phyloP scores from a whole-genome alignment of 1,140 invertebrate species.

The Aphis gossypii region DNA sequence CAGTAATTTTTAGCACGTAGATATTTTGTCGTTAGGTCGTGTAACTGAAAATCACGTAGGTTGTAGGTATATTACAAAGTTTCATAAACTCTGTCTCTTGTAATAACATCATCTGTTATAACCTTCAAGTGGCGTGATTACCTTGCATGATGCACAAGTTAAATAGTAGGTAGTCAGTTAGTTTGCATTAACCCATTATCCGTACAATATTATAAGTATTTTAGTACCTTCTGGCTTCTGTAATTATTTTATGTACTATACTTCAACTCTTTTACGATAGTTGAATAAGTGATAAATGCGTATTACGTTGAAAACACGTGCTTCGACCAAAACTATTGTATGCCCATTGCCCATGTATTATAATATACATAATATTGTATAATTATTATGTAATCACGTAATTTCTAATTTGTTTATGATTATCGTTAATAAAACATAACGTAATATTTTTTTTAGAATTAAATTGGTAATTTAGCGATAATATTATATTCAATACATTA shows the following conservation, averaged over 20 bases:
- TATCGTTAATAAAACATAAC: too few relatives aligned
- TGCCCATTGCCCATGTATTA: neutral
- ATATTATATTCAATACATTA: too few relatives aligned
- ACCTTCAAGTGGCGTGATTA: neutral
- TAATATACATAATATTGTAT: too few relatives aligned
- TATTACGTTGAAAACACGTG: neutral
- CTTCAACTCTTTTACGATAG: neutral
- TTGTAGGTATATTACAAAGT: neutral
- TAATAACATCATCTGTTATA: slow-evolving; percentile 15
- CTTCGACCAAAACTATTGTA: neutral
- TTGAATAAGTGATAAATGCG: neutral
- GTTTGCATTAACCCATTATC: neutral
- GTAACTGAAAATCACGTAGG: slow-evolving; percentile 28
- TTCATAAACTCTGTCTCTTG: neutral
- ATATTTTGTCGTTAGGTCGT: neutral
- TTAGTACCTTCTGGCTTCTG: neutral
- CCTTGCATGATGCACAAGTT: neutral
- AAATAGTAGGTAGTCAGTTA: neutral
- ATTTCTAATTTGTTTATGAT: too few relatives aligned
- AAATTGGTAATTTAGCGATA: too few relatives aligned
- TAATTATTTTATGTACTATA: neutral
- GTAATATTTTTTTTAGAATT: too few relatives aligned
- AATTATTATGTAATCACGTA: too few relatives aligned
- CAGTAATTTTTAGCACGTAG: neutral
- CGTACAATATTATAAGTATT: neutral